A percentile compares a stretch with the other conserved stretches of the same genome.
These are phyloP conservation scores for Phyllostomus discolor DNA, from an alignment of 2,113 vertebrate species.

Conservation along the genomic window DNA sequence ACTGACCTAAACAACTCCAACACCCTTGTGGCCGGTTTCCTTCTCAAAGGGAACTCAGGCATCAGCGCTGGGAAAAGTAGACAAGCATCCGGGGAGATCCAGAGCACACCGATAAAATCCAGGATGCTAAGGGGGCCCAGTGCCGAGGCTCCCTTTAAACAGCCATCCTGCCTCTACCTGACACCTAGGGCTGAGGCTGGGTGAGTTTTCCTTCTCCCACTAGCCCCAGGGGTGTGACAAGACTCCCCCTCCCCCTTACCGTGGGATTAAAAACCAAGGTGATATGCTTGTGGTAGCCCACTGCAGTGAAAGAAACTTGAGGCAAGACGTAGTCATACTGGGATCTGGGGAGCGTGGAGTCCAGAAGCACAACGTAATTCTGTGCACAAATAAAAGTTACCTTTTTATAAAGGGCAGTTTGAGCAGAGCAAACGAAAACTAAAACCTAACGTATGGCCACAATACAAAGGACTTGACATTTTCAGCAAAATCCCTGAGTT, in stretches of 20 bases:
- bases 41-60: background rate
- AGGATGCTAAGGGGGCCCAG: background rate
- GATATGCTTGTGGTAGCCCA: constrained; percentile 94
- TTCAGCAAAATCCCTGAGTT: background rate
- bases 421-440: background rate
- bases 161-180: background rate
- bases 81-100: background rate
- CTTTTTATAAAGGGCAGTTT: background rate
- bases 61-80: background rate
- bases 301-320: constrained; percentile 92
- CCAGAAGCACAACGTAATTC: constrained; percentile 92
- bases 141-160: accelerated
- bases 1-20: background rate
- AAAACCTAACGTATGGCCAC: background rate
- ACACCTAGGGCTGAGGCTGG: accelerated
- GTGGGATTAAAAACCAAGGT: constrained; percentile 93
- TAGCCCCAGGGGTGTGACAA: background rate
- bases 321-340: constrained; percentile 94
- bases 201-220: accelerated
- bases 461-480: accelerated
- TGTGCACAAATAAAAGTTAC: constrained; percentile 65
- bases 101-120: too few relatives aligned
- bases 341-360: constrained; percentile 91
- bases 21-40: background rate
- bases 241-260: constrained; percentile 78